phyloP scores from a whole-genome alignment of 2,113 vertebrate species.

The Okapia johnstoni region DNA sequence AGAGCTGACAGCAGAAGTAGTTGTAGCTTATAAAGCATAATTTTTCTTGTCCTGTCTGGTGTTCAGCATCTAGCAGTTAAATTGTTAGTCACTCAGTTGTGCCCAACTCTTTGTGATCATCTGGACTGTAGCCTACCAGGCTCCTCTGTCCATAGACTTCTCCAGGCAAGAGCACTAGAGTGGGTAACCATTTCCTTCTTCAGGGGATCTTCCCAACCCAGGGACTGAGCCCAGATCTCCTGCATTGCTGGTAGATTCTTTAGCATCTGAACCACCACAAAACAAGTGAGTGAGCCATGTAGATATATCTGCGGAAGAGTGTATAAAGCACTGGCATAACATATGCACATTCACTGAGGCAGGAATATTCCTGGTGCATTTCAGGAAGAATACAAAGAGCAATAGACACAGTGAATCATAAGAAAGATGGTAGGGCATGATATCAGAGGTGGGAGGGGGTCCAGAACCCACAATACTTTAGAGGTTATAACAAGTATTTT shows the following conservation, averaged over 20 bases:
- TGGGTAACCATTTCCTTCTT: background rate
- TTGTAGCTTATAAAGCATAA: background rate
- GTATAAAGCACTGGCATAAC: background rate
- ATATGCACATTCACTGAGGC: background rate
- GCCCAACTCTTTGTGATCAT: background rate
- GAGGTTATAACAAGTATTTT: background rate
- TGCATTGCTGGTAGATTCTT: background rate
- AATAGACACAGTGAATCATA: background rate
- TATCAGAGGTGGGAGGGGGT: fast-evolving
- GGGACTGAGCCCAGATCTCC: background rate
- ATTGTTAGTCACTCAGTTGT: background rate
- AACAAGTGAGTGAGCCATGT: fast-evolving
- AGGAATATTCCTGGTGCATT: background rate
- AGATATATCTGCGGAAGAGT: background rate
- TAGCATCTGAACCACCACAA: background rate
- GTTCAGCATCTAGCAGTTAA: background rate
- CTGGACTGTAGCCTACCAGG: background rate
- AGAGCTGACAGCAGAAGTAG: background rate
- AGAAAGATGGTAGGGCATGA: background rate
- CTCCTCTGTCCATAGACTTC: background rate
- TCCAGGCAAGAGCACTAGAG: background rate
- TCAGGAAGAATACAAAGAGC: background rate
- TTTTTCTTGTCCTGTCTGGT: background rate
- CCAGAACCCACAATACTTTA: fast-evolving
- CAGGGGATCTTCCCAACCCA: background rate